These are phyloP conservation scores for Allobates femoralis DNA, from an alignment of 2,797 vertebrate genomes.

Conservation along the genomic window DNA sequence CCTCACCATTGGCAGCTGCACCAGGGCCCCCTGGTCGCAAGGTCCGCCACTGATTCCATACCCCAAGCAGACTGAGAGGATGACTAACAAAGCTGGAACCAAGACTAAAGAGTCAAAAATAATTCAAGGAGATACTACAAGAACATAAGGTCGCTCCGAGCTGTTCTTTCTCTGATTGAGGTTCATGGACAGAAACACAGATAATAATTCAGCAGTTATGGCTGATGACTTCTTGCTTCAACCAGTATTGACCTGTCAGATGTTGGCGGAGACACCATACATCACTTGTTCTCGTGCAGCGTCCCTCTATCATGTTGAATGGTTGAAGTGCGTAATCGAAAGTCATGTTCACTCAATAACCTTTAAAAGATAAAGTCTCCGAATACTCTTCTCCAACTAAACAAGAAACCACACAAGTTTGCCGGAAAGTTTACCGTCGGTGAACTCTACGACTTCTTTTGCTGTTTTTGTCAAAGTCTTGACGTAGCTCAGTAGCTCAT, in stretches of 20 bases:
- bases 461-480: not conserved
- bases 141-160: constrained; percentile 12
- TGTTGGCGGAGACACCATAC: not conserved
- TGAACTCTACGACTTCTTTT: not conserved
- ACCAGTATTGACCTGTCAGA: constrained; percentile 36
- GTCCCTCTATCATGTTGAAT: constrained; percentile 16
- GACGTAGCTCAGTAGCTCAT: not conserved
- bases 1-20: no score
- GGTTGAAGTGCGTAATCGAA: constrained; percentile 19
- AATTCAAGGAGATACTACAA: constrained; percentile 11
- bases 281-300: constrained; percentile 15
- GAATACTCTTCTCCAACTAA: not conserved
- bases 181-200: constrained; percentile 30
- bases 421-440: not conserved
- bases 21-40: no score
- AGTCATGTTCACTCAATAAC: constrained; percentile 22
- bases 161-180: constrained; percentile 10
- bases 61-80: not conserved
- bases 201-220: constrained; percentile 45
- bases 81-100: not conserved
- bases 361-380: constrained; percentile 20
- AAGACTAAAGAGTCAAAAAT: not conserved
- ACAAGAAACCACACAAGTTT: not conserved
- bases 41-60: no score
- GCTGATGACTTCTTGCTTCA: constrained; percentile 29